Evolutionary conservation across 2,888 invertebrate species (phyloP).

Genomic region (Smittia aterrima): DNA sequence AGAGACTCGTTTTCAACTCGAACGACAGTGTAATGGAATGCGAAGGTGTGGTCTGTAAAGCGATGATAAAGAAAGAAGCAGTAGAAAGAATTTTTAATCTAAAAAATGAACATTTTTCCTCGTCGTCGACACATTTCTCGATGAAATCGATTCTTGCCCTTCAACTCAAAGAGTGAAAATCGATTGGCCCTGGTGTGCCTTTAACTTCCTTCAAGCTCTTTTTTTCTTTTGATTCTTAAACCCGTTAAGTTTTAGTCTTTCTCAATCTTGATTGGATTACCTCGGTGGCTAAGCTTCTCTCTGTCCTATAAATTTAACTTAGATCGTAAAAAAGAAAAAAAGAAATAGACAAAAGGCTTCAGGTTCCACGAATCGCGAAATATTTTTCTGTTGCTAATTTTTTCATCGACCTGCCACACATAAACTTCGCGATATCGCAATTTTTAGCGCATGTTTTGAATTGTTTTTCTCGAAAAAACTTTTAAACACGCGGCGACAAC

Average conservation of each 20-base stretch:
- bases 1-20: background rate
- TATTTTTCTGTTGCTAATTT: background rate
- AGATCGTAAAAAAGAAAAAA: background rate
- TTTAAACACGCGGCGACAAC: background rate
- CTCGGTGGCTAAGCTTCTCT: no score
- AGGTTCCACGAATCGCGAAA: background rate
- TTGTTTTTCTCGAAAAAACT: background rate
- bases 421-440: background rate
- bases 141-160: no score
- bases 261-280: no score
- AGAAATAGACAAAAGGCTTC: background rate
- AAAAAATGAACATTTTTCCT: background rate
- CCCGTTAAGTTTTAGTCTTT: no score
- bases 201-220: no score
- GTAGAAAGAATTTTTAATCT: constrained; percentile 1
- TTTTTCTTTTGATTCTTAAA: no score
- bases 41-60: background rate
- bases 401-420: background rate
- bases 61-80: background rate
- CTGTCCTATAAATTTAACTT: no score
- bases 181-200: no score
- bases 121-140: background rate
- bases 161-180: no score
- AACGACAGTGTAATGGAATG: background rate
- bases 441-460: background rate